A percentile compares a stretch with the other conserved stretches of the same genome.
Conservation (phyloP, 1,140 invertebrate species). For the Mycetomoellerius zeteki region DNA sequence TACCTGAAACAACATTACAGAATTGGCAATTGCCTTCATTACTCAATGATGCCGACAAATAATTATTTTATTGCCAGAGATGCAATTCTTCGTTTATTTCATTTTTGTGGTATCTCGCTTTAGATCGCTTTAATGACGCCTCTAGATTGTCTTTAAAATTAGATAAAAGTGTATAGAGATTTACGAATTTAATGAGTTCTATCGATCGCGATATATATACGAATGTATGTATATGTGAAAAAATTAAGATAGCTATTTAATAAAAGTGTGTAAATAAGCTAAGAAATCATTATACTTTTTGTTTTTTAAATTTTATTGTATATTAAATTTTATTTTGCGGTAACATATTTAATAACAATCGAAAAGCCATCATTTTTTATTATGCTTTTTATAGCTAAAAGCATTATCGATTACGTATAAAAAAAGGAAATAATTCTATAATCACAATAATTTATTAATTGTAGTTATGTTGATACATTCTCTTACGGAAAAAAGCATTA, state of each 20-base stretch:
- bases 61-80: slow-evolving; percentile 25
- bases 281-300: too few relatives aligned
- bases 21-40: neutral
- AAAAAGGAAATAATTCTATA: neutral
- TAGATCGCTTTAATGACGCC: neutral
- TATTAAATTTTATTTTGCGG: neutral
- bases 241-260: slow-evolving; percentile 10
- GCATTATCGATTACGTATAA: neutral
- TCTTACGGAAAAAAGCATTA: too few relatives aligned
- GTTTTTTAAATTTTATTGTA: neutral
- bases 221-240: neutral
- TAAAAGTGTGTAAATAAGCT: neutral
- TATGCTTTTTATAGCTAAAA: neutral
- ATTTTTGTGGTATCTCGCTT: neutral
- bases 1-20: neutral
- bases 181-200: slow-evolving; percentile 2
- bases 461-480: neutral
- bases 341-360: neutral
- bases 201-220: slow-evolving; percentile 2
- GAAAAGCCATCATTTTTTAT: neutral
- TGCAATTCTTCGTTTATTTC: slow-evolving; percentile 18
- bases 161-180: neutral
- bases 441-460: neutral
- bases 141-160: neutral
- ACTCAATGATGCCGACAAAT: neutral